phyloP scores from a whole-genome alignment of 2,888 invertebrate genomes.

The Lepidonotus clava region DNA sequence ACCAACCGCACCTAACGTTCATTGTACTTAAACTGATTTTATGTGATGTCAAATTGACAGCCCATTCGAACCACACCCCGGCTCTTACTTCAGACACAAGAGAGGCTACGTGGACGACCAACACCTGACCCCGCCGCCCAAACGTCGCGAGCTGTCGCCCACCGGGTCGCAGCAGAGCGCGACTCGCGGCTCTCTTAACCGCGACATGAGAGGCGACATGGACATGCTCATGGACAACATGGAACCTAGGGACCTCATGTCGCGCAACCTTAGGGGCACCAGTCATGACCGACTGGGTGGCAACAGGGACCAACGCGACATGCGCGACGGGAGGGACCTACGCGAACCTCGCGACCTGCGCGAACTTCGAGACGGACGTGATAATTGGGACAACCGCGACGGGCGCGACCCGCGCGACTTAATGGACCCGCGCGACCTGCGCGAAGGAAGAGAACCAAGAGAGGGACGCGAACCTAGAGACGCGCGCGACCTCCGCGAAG shows the following conservation, averaged over 20 bases:
- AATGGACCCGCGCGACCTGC: background rate
- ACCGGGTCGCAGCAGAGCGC: conserved; percentile 1
- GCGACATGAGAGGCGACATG: conserved; percentile 3
- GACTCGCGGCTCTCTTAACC: background rate
- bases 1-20: too few relatives aligned
- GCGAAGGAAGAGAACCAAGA: background rate
- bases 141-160: conserved; percentile 28
- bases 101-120: conserved; percentile 18
- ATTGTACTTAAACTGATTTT: too few relatives aligned
- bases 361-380: background rate
- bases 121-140: conserved; percentile 6
- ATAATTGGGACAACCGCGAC: background rate
- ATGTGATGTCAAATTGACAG: conserved; percentile 6
- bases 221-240: background rate
- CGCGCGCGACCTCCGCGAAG: background rate
- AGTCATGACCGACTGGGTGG: background rate
- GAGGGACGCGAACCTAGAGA: background rate
- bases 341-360: background rate
- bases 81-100: conserved; percentile 33
- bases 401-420: background rate
- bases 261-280: background rate
- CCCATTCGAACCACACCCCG: background rate
- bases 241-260: background rate
- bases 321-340: background rate
- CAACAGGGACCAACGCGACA: background rate